phyloP scores from a whole-genome alignment of 2,888 invertebrate genomes.

The Pyrgus malvae region DNA sequence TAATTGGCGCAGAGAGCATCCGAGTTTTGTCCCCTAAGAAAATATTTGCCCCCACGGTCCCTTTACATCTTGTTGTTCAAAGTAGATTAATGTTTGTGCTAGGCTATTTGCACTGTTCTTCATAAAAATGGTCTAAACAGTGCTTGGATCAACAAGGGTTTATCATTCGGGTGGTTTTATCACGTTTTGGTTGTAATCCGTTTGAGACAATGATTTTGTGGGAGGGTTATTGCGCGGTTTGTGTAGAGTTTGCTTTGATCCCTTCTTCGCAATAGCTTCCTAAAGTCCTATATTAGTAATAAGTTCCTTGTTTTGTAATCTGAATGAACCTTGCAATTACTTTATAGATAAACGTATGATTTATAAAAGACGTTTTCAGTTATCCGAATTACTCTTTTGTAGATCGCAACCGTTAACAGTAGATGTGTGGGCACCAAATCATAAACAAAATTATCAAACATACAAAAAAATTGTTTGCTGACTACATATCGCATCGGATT shows the following conservation, averaged over 20 bases:
- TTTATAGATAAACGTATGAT: no score
- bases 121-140: slow-evolving; percentile 78
- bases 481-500: no score
- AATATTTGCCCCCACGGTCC: slow-evolving; percentile 71
- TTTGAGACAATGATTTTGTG: slow-evolving; percentile 32
- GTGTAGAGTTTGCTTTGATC: neutral
- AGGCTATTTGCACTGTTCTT: slow-evolving; percentile 74
- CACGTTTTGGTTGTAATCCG: slow-evolving; percentile 60
- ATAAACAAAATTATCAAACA: no score
- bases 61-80: slow-evolving; percentile 78
- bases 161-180: slow-evolving; percentile 58
- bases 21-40: slow-evolving; percentile 71
- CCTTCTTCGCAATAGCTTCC: no score
- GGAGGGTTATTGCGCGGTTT: slow-evolving; percentile 14
- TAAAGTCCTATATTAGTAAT: no score
- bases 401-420: no score
- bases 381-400: no score
- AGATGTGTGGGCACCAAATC: no score
- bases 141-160: slow-evolving; percentile 64
- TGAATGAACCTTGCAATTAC: no score
- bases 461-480: no score
- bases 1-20: slow-evolving; percentile 69
- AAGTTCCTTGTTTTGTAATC: no score
- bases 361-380: no score
- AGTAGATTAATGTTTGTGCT: slow-evolving; percentile 80